Percentiles rank a stretch among this genome's conserved stretches.
These are phyloP conservation scores for Drosophila bocki DNA, from an alignment of 1,140 invertebrate genomes.

Conservation along the genomic window DNA sequence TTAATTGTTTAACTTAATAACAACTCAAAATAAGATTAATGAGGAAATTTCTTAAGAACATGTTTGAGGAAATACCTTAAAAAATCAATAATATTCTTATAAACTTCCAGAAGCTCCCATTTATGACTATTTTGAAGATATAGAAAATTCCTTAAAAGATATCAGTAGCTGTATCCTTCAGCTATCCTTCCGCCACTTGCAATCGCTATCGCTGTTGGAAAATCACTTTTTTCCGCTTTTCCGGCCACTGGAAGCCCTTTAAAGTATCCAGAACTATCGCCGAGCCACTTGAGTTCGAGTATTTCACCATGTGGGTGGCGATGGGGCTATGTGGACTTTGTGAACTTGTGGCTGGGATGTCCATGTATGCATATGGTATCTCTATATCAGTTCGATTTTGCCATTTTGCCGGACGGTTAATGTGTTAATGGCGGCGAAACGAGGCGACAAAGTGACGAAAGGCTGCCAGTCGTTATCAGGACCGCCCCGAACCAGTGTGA, in stretches of 20 bases:
- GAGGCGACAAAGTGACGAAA: conserved; percentile 67
- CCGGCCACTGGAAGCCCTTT: conserved; percentile 18
- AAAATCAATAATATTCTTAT: not conserved
- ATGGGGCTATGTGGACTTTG: conserved; percentile 13
- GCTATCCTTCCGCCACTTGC: not conserved
- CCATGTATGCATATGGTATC: conserved; percentile 25
- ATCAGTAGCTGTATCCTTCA: not conserved
- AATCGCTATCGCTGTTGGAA: not conserved
- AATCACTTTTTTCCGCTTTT: conserved; percentile 3
- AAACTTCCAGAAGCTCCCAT: not conserved
- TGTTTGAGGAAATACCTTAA: not conserved
- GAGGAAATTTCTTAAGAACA: not conserved
- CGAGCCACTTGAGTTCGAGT: not conserved
- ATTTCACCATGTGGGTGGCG: conserved; percentile 61
- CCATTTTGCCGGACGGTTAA: conserved; percentile 11
- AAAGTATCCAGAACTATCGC: conserved; percentile 37
- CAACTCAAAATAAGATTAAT: not conserved
- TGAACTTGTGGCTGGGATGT: not conserved
- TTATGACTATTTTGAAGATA: not conserved
- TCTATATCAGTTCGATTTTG: conserved; percentile 33
- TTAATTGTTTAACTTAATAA: not conserved
- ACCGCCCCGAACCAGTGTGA: conserved; percentile 35
- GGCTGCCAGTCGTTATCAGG: conserved; percentile 68
- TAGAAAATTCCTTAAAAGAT: not conserved
- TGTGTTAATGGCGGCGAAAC: conserved; percentile 37